Conservation (phyloP, 2,797 vertebrate genomes). For the Argya squamiceps region DNA sequence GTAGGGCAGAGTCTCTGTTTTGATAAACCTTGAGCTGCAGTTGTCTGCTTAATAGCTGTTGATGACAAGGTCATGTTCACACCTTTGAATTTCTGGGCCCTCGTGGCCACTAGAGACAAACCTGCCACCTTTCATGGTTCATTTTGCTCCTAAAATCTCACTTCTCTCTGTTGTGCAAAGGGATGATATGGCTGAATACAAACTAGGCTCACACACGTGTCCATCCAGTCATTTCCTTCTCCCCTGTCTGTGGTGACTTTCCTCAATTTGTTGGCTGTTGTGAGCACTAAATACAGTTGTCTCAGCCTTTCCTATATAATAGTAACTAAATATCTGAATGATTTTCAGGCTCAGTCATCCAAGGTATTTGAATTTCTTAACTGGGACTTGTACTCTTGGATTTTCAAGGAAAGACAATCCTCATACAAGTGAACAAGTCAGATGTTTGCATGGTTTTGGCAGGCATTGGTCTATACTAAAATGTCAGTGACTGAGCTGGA, state of each 20-base stretch:
- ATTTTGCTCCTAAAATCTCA: background rate
- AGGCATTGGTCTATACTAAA: background rate
- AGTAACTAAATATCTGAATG: background rate
- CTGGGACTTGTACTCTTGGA: background rate
- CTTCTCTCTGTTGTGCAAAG: background rate
- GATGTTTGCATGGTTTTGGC: background rate
- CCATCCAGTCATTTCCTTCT: background rate
- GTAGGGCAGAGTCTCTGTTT: background rate
- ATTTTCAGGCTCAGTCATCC: background rate
- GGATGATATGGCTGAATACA: background rate
- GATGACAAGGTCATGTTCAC: constrained; percentile 46
- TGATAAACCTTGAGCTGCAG: background rate
- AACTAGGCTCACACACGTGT: accelerated
- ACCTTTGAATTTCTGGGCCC: constrained; percentile 22
- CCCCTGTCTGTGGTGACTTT: background rate
- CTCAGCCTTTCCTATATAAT: background rate
- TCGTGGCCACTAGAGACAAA: background rate
- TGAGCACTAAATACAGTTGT: background rate
- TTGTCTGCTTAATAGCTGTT: constrained; percentile 10
- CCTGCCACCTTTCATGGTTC: background rate
- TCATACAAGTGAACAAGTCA: background rate
- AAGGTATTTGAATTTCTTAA: background rate
- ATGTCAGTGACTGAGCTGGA: background rate
- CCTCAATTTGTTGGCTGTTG: background rate
- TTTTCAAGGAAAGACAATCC: background rate